A percentile compares a stretch with the other conserved stretches of the same genome.
phyloP scores from a whole-genome alignment of 2,888 invertebrate species.

The Campoletis raptor region DNA sequence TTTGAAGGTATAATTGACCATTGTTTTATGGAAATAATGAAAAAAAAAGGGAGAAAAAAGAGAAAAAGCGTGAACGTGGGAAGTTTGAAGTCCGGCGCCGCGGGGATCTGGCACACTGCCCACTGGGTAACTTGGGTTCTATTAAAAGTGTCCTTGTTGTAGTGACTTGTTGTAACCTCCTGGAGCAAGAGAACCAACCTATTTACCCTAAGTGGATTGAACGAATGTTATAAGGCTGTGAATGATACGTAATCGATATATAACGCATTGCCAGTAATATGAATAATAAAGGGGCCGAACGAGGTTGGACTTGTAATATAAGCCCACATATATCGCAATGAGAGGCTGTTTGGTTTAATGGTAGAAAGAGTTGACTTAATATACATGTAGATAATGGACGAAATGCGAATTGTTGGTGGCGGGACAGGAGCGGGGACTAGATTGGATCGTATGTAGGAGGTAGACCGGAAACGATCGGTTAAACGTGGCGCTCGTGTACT shows the following conservation, averaged over 20 bases:
- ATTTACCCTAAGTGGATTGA: slow-evolving; percentile 15
- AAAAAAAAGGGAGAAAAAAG: background rate
- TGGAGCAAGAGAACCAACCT: slow-evolving; percentile 2
- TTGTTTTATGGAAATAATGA: background rate
- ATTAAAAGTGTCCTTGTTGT: background rate
- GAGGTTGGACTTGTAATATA: background rate
- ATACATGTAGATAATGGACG: background rate
- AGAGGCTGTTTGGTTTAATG: background rate
- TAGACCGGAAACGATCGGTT: slow-evolving; percentile 68
- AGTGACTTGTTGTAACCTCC: background rate
- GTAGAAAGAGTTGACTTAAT: background rate
- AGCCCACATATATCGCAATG: background rate
- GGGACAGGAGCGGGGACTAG: slow-evolving; percentile 29
- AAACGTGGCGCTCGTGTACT: slow-evolving; percentile 50
- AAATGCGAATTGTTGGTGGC: slow-evolving; percentile 27
- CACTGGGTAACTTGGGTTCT: background rate
- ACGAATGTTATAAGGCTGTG: background rate
- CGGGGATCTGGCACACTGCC: slow-evolving; percentile 23
- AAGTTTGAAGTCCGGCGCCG: background rate
- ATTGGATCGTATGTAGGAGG: slow-evolving; percentile 66
- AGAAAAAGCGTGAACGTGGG: background rate
- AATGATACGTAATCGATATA: slow-evolving; percentile 10
- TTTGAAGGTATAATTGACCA: background rate
- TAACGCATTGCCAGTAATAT: background rate
- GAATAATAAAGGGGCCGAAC: background rate